Evolutionary conservation across 1,140 invertebrate genomes (phyloP).

Genomic region (Zaprionus capensis): DNA sequence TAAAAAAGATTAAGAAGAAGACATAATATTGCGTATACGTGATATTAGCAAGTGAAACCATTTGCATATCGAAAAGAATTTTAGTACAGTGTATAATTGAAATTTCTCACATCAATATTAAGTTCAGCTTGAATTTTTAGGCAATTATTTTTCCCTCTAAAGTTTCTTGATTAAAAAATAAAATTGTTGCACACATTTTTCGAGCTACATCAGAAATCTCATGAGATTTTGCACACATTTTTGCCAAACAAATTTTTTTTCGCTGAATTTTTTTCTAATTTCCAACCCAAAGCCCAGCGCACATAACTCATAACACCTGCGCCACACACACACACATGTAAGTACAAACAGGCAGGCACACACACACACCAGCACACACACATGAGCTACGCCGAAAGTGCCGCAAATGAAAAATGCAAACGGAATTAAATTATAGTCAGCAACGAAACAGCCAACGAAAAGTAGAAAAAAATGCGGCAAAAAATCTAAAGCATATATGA

Average conservation of each 20-base stretch:
- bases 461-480: constrained; percentile 29
- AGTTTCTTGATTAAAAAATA: constrained; percentile 19
- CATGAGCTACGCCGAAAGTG: constrained; percentile 69
- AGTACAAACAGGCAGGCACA: background rate
- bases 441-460: constrained; percentile 65
- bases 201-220: constrained; percentile 38
- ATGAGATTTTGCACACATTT: constrained; percentile 62
- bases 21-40: background rate
- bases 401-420: constrained; percentile 82
- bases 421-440: constrained; percentile 81
- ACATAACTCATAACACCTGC: constrained; percentile 79
- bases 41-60: background rate
- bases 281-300: constrained; percentile 69
- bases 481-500: constrained; percentile 32
- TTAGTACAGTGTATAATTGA: too few species aligned
- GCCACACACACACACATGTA: constrained; percentile 9
- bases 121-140: background rate
- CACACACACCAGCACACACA: background rate
- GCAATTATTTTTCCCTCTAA: background rate
- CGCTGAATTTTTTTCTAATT: constrained; percentile 64
- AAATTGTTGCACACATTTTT: constrained; percentile 28
- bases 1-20: background rate
- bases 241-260: constrained; percentile 45
- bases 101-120: background rate
- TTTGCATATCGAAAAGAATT: background rate